These are phyloP conservation scores for Babylonia areolata DNA, from an alignment of 1,140 invertebrate genomes.

Conservation along the genomic window DNA sequence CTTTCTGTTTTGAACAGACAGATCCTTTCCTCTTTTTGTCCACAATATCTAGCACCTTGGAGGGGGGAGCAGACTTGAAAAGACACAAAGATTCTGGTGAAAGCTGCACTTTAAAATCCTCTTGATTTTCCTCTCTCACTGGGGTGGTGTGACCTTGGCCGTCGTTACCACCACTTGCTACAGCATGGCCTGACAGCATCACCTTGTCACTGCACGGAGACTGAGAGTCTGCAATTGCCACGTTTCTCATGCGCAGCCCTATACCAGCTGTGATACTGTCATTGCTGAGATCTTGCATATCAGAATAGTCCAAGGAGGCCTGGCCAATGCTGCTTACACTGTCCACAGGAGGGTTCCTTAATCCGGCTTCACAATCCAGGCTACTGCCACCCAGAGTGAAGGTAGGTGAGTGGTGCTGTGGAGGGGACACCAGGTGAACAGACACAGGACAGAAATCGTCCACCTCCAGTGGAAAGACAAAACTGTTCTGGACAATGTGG, in stretches of 20 bases:
- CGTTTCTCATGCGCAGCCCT: not conserved
- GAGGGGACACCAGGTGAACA: slow-evolving; percentile 58
- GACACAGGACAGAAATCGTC: slow-evolving; percentile 59
- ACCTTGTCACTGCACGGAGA: not conserved
- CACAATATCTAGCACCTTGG: not conserved
- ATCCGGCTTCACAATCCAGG: not conserved
- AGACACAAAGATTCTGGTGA: not conserved
- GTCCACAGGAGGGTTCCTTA: not conserved
- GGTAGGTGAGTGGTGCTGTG: not conserved
- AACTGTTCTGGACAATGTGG: slow-evolving; percentile 54
- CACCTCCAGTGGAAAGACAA: slow-evolving; percentile 19
- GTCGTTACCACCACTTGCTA: not conserved
- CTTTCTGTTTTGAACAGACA: not conserved
- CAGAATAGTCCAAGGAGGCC: not conserved
- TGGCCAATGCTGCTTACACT: not conserved
- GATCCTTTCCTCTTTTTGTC: not conserved
- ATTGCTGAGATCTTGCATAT: slow-evolving; percentile 1
- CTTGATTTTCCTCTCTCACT: not conserved
- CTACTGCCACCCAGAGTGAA: not conserved
- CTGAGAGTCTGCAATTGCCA: not conserved
- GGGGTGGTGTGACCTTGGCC: not conserved
- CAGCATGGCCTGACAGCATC: not conserved
- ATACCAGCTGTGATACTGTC: slow-evolving; percentile 4
- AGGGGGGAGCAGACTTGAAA: not conserved
- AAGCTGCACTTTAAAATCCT: too few species aligned